Conservation (phyloP, 1,140 invertebrate species). For the Lycorma delicatula region DNA sequence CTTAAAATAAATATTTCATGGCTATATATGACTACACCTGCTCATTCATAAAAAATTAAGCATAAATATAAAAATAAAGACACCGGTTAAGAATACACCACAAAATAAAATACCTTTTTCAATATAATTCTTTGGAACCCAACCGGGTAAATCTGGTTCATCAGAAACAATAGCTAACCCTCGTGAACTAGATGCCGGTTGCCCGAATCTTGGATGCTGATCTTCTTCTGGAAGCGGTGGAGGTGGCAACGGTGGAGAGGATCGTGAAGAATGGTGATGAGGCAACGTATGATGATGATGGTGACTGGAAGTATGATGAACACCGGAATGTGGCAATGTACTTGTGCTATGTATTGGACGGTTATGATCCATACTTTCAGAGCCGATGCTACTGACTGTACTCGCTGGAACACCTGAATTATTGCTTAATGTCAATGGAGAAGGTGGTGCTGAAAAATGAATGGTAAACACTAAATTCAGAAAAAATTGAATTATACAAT, state of each 20-base stretch:
- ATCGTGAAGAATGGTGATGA: slow-evolving; percentile 20
- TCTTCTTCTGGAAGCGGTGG: slow-evolving; percentile 72
- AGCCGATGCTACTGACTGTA: too few species aligned
- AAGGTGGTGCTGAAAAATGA: slow-evolving; percentile 58
- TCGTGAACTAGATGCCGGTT: slow-evolving; percentile 42
- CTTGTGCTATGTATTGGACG: too few species aligned
- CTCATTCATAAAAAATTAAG: too few species aligned
- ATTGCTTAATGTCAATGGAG: slow-evolving; percentile 45
- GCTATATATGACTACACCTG: too few species aligned
- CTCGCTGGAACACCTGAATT: neutral
- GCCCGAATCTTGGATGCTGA: slow-evolving; percentile 61
- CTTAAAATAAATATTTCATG: too few species aligned
- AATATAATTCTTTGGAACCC: slow-evolving; percentile 94
- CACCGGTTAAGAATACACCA: too few species aligned
- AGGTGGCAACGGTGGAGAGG: slow-evolving; percentile 65
- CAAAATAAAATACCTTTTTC: slow-evolving; percentile 98
- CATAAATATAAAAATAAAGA: too few species aligned
- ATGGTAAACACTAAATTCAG: too few species aligned
- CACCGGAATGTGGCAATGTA: too few species aligned
- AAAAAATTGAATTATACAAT: too few species aligned
- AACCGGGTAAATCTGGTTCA: slow-evolving; percentile 73
- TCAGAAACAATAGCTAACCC: slow-evolving; percentile 72
- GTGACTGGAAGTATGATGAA: too few species aligned
- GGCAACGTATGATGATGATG: neutral
- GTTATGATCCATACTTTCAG: too few species aligned